Base-by-base conservation (phyloP, 2,797 vertebrate species). In the Arvicola amphibius region DNA sequence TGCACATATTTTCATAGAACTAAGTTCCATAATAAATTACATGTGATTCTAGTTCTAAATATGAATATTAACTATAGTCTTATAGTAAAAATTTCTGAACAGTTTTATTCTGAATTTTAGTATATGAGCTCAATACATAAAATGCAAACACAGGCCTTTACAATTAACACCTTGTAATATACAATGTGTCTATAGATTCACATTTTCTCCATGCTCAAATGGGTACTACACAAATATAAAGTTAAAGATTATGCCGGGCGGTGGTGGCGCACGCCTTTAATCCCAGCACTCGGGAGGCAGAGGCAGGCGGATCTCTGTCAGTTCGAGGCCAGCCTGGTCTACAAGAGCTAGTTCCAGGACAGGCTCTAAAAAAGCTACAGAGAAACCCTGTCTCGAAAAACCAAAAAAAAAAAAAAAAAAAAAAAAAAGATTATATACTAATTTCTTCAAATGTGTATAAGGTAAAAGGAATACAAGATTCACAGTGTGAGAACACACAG, bases 51-150 rank as follows among this genome's bases (percentile, higher is more conserved):
- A 69, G 3, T 74, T 69, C 23, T 92, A 74, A 94, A 83, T 69
- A 53, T 29, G 21, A 10, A 69, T 95, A 91, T 14, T 93, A 86
- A 77, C 10, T 83, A 0, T 65, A 53, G 34, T 56, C 46, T 43
- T 29, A 56, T 93, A 51, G 51, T 34, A 73, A 83, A 95, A 34
- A 89, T 96, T 96, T 96, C n/a, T 83, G 78, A 96, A 86, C 73
- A 92, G 17, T 6, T 43, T 87, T 76, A 40, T 77, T 21, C 74
- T 81, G 12, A 80, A 32, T 37, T 94, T 87, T 93, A 32, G 96
- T 89, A 34, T 46, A 84, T 93, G 17, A 73, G 10, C 23, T 80
- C 85, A 91, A 95, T 34, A 96, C 1, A 23, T 16, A 61, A 78
- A 73, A 46, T 59, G 14, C 17, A 73, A 48, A 73, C 92, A 21